phyloP scores from a whole-genome alignment of 1,140 invertebrate species.

The Trialeurodes vaporariorum region DNA sequence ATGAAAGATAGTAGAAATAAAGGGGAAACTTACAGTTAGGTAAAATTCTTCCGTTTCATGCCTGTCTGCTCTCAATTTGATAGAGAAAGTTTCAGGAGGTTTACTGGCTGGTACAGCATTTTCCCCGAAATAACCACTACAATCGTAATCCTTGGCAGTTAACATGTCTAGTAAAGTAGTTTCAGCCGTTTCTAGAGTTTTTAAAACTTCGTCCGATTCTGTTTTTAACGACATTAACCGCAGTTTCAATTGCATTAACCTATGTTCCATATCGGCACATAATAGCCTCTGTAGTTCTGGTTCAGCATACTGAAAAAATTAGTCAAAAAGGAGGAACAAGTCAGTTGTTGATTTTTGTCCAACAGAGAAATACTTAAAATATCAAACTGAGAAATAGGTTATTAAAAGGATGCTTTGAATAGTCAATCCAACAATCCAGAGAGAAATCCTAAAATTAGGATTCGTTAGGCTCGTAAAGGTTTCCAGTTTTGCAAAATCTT shows the following conservation, averaged over 20 bases:
- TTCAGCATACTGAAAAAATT: constrained; percentile 36
- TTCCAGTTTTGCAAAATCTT: too few species aligned
- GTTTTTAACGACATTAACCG: constrained; percentile 66
- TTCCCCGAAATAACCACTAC: constrained; percentile 56
- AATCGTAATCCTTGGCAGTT: constrained; percentile 65
- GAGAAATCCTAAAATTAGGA: too few species aligned
- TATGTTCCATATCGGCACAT: constrained; percentile 68
- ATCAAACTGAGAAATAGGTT: too few species aligned
- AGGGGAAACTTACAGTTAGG: constrained; percentile 50
- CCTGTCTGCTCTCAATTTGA: constrained; percentile 59
- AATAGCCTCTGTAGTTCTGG: constrained; percentile 48
- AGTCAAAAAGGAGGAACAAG: background rate
- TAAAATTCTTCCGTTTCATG: constrained; percentile 85
- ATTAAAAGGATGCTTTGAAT: too few species aligned
- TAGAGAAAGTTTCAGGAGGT: constrained; percentile 50
- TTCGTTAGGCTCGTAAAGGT: too few species aligned
- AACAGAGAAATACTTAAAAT: too few species aligned
- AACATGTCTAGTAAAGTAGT: constrained; percentile 74
- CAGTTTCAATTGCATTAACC: constrained; percentile 65
- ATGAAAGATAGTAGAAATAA: too few species aligned
- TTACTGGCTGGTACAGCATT: constrained; percentile 42
- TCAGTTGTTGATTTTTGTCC: too few species aligned
- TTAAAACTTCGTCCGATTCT: constrained; percentile 92
- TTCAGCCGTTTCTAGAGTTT: constrained; percentile 88
- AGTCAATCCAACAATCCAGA: too few species aligned